These are phyloP conservation scores for Nephrotoma appendiculata DNA, from an alignment of 2,888 invertebrate species.

Conservation along the genomic window DNA sequence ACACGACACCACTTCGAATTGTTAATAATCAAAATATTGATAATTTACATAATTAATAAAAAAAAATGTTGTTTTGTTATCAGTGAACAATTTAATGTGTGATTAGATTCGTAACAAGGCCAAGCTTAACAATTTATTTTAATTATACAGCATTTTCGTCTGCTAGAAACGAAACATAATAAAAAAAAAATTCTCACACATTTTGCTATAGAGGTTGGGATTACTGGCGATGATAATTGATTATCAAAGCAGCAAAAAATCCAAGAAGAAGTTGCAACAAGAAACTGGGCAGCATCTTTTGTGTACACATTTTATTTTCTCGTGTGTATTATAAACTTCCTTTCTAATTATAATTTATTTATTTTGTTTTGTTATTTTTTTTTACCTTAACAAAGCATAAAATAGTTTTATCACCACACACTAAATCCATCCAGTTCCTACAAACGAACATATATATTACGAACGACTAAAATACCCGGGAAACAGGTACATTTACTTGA, in stretches of 20 bases:
- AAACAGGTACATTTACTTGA: background rate
- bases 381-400: background rate
- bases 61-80: too few species aligned
- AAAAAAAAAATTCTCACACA: background rate
- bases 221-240: background rate
- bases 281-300: background rate
- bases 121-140: too few species aligned
- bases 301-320: background rate
- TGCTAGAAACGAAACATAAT: background rate
- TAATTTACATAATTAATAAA: too few species aligned
- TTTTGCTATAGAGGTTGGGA: background rate
- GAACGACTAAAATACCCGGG: background rate
- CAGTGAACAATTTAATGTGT: too few species aligned
- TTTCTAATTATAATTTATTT: background rate
- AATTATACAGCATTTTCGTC: too few species aligned
- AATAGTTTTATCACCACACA: background rate
- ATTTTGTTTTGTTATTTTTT: background rate
- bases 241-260: background rate
- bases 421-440: background rate
- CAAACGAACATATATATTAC: background rate
- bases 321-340: background rate
- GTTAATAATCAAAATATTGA: too few species aligned
- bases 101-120: too few species aligned
- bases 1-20: too few species aligned
- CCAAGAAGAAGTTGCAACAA: background rate